phyloP scores from a whole-genome alignment of 2,888 invertebrate species.

The Heliconius charithonia region DNA sequence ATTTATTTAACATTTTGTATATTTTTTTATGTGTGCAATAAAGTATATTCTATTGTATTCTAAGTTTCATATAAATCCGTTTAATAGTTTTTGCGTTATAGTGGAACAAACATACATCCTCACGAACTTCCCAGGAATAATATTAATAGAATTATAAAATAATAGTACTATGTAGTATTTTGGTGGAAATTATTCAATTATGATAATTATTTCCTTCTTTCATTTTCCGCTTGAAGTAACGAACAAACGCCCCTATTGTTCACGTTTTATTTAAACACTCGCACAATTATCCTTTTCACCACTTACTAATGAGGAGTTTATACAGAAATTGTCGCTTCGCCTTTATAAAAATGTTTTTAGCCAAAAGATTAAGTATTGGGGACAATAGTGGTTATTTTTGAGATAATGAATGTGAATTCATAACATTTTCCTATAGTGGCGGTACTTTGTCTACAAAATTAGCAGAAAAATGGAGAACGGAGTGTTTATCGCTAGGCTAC shows the following conservation, averaged over 20 bases:
- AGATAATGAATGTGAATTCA: not conserved
- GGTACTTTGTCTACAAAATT: not conserved
- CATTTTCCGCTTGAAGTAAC: slow-evolving; percentile 24
- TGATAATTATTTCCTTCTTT: slow-evolving; percentile 31
- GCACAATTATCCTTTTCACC: slow-evolving; percentile 32
- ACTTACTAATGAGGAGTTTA: slow-evolving; percentile 35
- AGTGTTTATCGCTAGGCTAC: not conserved
- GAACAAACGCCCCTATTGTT: slow-evolving; percentile 29
- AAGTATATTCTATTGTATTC: no score
- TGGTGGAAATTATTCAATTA: slow-evolving; percentile 31
- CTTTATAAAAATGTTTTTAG: slow-evolving; percentile 26
- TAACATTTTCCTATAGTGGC: no score
- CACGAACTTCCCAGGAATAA: no score
- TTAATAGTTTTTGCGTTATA: no score
- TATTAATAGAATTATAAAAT: no score
- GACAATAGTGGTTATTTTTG: not conserved
- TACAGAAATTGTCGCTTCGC: slow-evolving; percentile 22
- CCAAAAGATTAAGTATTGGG: not conserved
- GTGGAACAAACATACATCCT: no score
- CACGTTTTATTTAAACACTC: slow-evolving; percentile 37
- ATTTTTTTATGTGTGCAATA: no score
- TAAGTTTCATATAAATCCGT: no score
- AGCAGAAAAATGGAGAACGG: not conserved
- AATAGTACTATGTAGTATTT: not conserved
- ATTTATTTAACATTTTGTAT: no score